Evolutionary conservation across 2,113 vertebrate species (phyloP), one percentile per base, ranked within the genome.

Genomic region (Microtus montanus): DNA sequence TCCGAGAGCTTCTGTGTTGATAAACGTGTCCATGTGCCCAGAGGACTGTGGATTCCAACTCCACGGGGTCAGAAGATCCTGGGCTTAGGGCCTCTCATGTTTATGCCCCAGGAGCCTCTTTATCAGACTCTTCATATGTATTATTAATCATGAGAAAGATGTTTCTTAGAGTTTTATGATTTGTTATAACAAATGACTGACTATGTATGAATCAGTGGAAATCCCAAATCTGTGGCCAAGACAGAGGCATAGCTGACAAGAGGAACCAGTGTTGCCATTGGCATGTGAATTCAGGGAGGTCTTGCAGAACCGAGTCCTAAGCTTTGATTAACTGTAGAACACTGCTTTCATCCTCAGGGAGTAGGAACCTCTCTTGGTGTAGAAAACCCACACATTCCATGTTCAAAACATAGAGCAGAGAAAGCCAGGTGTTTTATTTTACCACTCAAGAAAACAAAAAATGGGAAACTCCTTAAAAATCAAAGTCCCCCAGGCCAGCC

Each of bases 351-450:
- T 33, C n/a, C 5, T 14, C 68, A 88, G 84, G 20, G 68, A 74
- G 73, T 0, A 20, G 10, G 22, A 66, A 58, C 54, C 30, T 44
- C 47, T 22, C 44, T 74, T 75, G 15, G 54, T 80, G 20, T 52
- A 54, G 9, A 82, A 94, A 95, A 88, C 20, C 10, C 30, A 66
- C 22, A 73, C 2, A 3, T 22, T 64, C 54, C 19, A 9, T 87
- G 17, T 52, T 63, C 38, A n/a, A n/a, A 92, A 33, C 30, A 44
- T 2, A n/a, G 22, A 82, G 7, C 41, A 82, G 38, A 41, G 22
- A 88, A 87, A 66, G 41, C 7, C 22, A 35, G 71, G 8, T 44
- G 52, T 82, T 82, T 95, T 82, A 70, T 82, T 82, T 91, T 82
- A 70, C 7, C 4, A 91, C 2, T 3, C 0, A 19, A 19, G 70